Conservation (phyloP, 2,888 invertebrate genomes). For the Tachina grossa region DNA sequence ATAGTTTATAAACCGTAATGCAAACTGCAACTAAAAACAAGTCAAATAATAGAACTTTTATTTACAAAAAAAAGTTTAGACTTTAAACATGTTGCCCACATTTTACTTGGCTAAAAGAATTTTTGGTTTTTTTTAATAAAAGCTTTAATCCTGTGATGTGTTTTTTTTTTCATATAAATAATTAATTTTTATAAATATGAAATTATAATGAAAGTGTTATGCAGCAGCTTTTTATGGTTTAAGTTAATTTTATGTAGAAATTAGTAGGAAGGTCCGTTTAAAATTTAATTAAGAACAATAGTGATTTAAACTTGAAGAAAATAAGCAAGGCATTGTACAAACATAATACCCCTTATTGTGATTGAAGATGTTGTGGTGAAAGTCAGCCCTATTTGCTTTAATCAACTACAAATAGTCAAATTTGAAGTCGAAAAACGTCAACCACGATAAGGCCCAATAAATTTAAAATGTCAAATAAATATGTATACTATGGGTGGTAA, state of each 20-base stretch:
- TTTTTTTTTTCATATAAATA: constrained; percentile 18
- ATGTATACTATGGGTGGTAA: no score
- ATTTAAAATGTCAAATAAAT: no score
- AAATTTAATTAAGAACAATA: neutral
- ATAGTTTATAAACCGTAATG: constrained; percentile 59
- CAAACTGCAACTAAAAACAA: constrained; percentile 46
- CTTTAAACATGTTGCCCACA: constrained; percentile 11
- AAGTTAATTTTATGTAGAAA: constrained; percentile 19
- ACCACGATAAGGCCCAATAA: no score
- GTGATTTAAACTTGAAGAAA: neutral
- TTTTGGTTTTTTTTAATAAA: neutral
- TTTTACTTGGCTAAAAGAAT: constrained; percentile 1
- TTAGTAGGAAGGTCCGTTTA: constrained; percentile 4
- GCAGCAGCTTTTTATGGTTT: constrained; percentile 28
- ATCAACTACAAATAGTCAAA: no score
- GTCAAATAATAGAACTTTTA: constrained; percentile 46
- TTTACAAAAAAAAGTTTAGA: constrained; percentile 18
- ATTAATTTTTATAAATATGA: constrained; percentile 54
- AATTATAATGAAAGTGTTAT: constrained; percentile 54
- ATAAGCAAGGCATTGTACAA: no score
- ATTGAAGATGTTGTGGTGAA: no score
- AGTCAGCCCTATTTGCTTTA: no score
- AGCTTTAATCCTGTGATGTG: constrained; percentile 5
- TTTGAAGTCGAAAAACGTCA: no score
- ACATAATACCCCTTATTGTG: no score